Evolutionary conservation across 2,797 vertebrate species (phyloP), one percentile per base, ranked within the genome.

Genomic region (Lacerta viridis): DNA sequence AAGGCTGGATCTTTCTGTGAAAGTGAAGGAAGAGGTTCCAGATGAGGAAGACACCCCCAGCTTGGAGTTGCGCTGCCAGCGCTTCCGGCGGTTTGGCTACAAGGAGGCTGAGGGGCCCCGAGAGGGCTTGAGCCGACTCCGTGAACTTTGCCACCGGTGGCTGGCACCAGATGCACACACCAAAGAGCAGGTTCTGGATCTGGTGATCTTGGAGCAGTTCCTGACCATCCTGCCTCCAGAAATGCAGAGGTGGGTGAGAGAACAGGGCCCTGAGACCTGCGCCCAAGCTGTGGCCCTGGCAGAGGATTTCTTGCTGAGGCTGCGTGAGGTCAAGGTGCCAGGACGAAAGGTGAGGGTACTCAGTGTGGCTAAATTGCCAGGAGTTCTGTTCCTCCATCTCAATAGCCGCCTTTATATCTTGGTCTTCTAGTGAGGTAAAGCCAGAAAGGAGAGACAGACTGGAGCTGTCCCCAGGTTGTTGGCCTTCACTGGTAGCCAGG

Each of bases 11-110:
- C 39, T 29, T 46, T 43, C 81, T 11, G 43, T 71, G 41, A 33
- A 20, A 71, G 81, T 71, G 27, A 83, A 71, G 41, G 41, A 46
- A 11, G 81, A 71, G 81, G 23, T 36, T 43, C n/a, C 8, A 9
- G 66, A 6, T n/a, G 66, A 71, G 2, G 64, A 69, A 27, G 64
- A 64, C 4, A 20, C 2, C 3, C 1, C 15, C 29, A 20, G 29
- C 29, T 17, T 71, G 43, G 81, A 83, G 41, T 20, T 33, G 18
- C 7, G 29, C 3, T 68, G 81, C 66, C 41, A n/a, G 29, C 41
- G 41, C 66, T 83, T 83, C 81, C 29, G 81, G 61, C 81, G 13
- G 27, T 83, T 83, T 39, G 69, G 66, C 41, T 83, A 83, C 81
- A 41, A 50, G 66, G 81, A 83, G 39, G 66, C 81, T 13, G 43